A percentile compares a stretch with the other conserved stretches of the same genome.
Evolutionary conservation across 2,113 vertebrate genomes (phyloP).

Genomic region (Candoia aspera): DNA sequence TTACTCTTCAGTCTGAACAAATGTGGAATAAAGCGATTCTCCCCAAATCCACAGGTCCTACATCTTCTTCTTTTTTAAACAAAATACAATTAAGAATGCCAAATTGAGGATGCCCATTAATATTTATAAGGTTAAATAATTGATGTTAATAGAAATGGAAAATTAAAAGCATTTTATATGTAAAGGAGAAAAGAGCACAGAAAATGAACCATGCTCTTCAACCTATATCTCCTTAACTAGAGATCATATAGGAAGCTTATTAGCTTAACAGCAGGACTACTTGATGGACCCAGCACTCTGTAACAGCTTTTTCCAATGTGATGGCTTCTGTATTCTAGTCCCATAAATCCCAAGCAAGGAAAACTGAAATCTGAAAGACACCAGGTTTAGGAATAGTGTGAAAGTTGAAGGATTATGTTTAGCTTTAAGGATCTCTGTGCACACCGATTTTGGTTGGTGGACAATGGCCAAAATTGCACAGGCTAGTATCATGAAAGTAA

Average conservation of each 20-base stretch:
- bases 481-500: constrained; percentile 1
- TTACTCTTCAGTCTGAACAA: not conserved
- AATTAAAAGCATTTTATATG: constrained; percentile 57
- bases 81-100: constrained; percentile 27
- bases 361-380: not conserved
- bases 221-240: not conserved
- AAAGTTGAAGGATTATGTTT: not conserved
- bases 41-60: not conserved
- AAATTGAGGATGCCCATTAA: constrained; percentile 48
- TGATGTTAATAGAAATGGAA: constrained; percentile 61
- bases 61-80: constrained; percentile 19
- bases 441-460: not conserved
- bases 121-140: constrained; percentile 57
- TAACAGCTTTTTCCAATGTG: not conserved
- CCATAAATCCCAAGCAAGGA: not conserved
- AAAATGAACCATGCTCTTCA: not conserved
- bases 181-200: not conserved
- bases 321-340: not conserved
- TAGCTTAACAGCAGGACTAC: not conserved
- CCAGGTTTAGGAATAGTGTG: not conserved
- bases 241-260: not conserved
- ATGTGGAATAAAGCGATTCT: constrained; percentile 17
- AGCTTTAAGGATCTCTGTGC: not conserved
- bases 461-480: not conserved
- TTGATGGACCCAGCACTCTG: not conserved